Evolutionary conservation across 2,113 vertebrate genomes (phyloP).

Genomic region (Atractosteus spatula): DNA sequence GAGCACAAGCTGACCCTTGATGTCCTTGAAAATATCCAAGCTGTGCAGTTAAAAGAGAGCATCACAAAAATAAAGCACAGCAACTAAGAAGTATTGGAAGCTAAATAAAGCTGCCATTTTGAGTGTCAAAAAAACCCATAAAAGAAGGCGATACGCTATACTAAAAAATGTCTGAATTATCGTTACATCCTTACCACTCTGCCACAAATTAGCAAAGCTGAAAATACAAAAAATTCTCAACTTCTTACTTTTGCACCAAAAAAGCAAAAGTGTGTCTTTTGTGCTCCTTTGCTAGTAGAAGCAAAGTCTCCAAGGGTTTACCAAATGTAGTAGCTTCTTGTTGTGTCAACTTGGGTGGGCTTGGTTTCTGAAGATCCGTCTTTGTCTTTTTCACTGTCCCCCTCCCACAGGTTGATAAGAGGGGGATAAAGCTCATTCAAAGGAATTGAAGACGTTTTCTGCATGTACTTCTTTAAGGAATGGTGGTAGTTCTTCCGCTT

Average conservation of each 20-base stretch:
- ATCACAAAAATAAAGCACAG: constrained; percentile 70
- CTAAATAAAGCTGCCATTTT: constrained; percentile 72
- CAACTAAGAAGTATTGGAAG: constrained; percentile 67
- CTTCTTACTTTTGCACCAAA: constrained; percentile 78
- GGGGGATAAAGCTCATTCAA: constrained; percentile 96
- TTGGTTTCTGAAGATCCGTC: constrained; percentile 84
- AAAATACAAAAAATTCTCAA: constrained; percentile 70
- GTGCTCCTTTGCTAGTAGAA: constrained; percentile 35
- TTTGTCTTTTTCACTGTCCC: constrained; percentile 92
- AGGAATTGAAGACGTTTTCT: constrained; percentile 96
- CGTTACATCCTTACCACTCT: constrained; percentile 63
- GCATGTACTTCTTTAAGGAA: constrained; percentile 97
- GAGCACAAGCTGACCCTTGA: constrained; percentile 45
- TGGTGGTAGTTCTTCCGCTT: constrained; percentile 97
- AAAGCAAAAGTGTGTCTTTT: constrained; percentile 73
- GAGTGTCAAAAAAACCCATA: constrained; percentile 58
- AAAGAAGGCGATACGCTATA: constrained; percentile 77
- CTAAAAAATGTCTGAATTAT: constrained; percentile 72
- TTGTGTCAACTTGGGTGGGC: constrained; percentile 91
- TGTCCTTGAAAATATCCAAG: constrained; percentile 63
- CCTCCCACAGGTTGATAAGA: constrained; percentile 97
- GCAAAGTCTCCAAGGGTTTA: constrained; percentile 73
- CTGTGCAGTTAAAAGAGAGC: constrained; percentile 69
- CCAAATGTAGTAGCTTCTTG: constrained; percentile 99
- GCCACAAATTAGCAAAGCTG: constrained; percentile 81